A percentile compares a stretch with the other conserved stretches of the same genome.
phyloP scores from a whole-genome alignment of 2,113 vertebrate species.

The Lucifuga dentata region DNA sequence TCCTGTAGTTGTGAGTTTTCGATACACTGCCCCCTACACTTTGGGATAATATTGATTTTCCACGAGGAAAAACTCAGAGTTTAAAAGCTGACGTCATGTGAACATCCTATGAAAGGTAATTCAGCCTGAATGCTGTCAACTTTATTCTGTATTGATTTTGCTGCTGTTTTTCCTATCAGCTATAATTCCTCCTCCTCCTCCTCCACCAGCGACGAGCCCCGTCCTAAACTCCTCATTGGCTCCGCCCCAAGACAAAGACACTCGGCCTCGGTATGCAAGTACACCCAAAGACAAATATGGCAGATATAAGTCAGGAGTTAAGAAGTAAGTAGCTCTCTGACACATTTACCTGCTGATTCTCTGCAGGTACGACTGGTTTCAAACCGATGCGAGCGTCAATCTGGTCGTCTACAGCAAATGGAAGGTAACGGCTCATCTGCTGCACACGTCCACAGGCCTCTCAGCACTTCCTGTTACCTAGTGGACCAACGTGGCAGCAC shows the following conservation, averaged over 20 bases:
- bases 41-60: too few relatives aligned
- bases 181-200: conserved; percentile 44
- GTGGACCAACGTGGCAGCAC: too few relatives aligned
- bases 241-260: conserved; percentile 68
- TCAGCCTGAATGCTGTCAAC: too few relatives aligned
- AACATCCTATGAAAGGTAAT: too few relatives aligned
- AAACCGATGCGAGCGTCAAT: conserved; percentile 88
- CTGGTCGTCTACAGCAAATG: conserved; percentile 91
- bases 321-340: neutral
- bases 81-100: too few relatives aligned
- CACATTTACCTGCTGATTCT: conserved; percentile 2
- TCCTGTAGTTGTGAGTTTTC: too few relatives aligned
- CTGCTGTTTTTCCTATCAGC: conserved; percentile 49
- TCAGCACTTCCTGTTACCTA: too few relatives aligned
- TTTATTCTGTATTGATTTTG: neutral
- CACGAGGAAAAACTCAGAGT: too few relatives aligned
- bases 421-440: conserved; percentile 70
- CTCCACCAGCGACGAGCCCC: conserved; percentile 35
- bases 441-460: neutral
- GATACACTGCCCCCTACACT: too few relatives aligned
- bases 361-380: conserved; percentile 96
- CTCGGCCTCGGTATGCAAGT: conserved; percentile 73
- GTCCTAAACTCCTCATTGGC: conserved; percentile 27
- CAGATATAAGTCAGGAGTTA: neutral
- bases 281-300: neutral